These are phyloP conservation scores for Polietes domitor DNA, from an alignment of 2,888 invertebrate species.

Conservation along the genomic window DNA sequence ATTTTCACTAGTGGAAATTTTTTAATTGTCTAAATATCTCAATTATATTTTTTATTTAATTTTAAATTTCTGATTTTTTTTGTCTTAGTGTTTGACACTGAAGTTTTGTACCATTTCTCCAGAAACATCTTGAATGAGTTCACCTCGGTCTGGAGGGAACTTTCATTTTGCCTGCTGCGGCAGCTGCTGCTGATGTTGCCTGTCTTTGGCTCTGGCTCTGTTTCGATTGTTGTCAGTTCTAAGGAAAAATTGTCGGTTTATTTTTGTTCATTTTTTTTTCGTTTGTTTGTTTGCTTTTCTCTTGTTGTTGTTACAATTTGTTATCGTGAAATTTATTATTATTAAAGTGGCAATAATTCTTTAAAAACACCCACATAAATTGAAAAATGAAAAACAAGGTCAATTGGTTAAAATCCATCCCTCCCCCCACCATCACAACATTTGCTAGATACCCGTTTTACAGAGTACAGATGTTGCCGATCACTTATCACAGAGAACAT, in stretches of 20 bases:
- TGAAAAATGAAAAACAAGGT: constrained; percentile 63
- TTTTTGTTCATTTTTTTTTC: not conserved
- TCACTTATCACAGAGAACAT: not conserved
- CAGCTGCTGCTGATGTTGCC: not conserved
- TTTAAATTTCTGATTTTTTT: too few relatives aligned
- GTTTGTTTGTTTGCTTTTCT: not conserved
- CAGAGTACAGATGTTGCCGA: not conserved
- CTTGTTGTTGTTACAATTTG: constrained; percentile 3
- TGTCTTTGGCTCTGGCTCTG: not conserved
- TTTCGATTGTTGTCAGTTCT: constrained; percentile 2
- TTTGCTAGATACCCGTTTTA: constrained; percentile 37
- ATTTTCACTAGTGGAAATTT: too few relatives aligned
- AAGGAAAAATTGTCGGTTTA: not conserved
- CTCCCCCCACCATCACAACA: too few relatives aligned
- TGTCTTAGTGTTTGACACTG: too few relatives aligned
- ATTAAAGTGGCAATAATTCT: constrained; percentile 54
- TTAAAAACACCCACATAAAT: constrained; percentile 65
- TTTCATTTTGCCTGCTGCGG: too few relatives aligned
- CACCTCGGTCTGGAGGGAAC: too few relatives aligned
- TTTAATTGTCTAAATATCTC: too few relatives aligned
- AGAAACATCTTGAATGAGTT: too few relatives aligned
- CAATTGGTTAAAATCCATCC: constrained; percentile 57
- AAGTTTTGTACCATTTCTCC: too few relatives aligned
- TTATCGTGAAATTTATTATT: constrained; percentile 20
- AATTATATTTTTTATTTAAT: too few relatives aligned